Evolutionary conservation across 2,797 vertebrate genomes (phyloP), one percentile per base, ranked within the genome.

Genomic region (Sebastes glaucus): DNA sequence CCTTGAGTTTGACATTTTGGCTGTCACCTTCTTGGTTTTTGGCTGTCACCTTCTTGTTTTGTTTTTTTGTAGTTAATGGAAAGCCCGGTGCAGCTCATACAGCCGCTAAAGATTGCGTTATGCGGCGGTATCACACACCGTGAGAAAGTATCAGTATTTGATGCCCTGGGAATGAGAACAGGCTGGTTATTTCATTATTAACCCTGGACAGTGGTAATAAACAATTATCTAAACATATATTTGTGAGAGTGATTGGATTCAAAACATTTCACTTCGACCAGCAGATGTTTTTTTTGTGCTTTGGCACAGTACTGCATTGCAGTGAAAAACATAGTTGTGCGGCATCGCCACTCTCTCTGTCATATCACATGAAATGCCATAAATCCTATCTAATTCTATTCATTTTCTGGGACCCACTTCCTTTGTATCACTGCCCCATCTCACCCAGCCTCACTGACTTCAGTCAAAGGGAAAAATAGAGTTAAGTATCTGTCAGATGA

Each of bases 381-480:
- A 69, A 88, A 86, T 84, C 64, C 35, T 27, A 27, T 74, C 70
- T 82, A 74, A 89, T 81, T 74, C n/a, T 30, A 33, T 83, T 88
- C 56, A 81, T 86, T 83, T 87, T 71, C 64, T 65, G 4, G 46
- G 46, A 32, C 14, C 77, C 60, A 22, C 74, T 80, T 74, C 62
- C 52, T 49, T 70, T 81, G 80, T 81, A 85, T 85, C 71, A 66
- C 62, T 57, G 59, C 20, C 62, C 46, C 16, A 74, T 83, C 70
- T 80, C 62, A 9, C 38, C 60, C 64, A 8, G 20, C 84, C 57
- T 74, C 55, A 63, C 63, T 25, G 72, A 71, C 66, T 76, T 23
- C 9, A 68, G 55, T 68, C 11, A 30, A 63, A 79, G 30, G 16
- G 25, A 64, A 78, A 74, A 77, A 84, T 67, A 4, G 60, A 76